Evolutionary conservation across 2,888 invertebrate species (phyloP).

Genomic region (Himalopsyche japonica): DNA sequence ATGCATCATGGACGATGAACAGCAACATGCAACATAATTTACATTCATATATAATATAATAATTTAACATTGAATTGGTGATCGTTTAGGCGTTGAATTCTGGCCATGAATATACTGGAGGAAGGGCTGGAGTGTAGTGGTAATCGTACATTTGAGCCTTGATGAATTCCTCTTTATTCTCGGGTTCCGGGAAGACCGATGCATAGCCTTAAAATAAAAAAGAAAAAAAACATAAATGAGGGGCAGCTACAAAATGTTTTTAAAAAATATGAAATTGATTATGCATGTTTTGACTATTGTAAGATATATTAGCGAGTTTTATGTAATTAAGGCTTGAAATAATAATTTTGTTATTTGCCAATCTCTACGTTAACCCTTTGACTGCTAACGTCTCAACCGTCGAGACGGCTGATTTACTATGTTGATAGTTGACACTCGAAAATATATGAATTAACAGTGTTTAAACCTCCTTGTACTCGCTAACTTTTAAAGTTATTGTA

Average conservation of each 20-base stretch:
- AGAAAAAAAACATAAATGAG: neutral
- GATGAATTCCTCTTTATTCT: constrained; percentile 72
- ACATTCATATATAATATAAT: neutral
- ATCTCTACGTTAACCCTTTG: too few relatives aligned
- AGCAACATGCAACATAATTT: neutral
- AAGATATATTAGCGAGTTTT: too few relatives aligned
- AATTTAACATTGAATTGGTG: neutral
- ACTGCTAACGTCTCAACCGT: too few relatives aligned
- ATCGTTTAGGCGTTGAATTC: constrained; percentile 1
- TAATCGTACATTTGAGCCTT: constrained; percentile 81
- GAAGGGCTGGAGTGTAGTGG: constrained; percentile 69
- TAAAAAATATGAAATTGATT: neutral
- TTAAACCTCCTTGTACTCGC: too few relatives aligned
- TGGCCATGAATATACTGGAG: constrained; percentile 64
- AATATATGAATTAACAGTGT: too few relatives aligned
- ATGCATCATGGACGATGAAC: neutral
- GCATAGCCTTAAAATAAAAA: constrained; percentile 66
- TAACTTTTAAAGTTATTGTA: too few relatives aligned
- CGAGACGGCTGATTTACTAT: too few relatives aligned
- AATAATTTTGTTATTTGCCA: too few relatives aligned
- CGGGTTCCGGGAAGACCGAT: constrained; percentile 76
- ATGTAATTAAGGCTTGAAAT: too few relatives aligned
- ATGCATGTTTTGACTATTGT: too few relatives aligned
- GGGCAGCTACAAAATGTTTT: neutral
- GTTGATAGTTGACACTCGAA: too few relatives aligned